Evolutionary conservation across 2,797 vertebrate species (phyloP).

Genomic region (Lacerta bilineata): DNA sequence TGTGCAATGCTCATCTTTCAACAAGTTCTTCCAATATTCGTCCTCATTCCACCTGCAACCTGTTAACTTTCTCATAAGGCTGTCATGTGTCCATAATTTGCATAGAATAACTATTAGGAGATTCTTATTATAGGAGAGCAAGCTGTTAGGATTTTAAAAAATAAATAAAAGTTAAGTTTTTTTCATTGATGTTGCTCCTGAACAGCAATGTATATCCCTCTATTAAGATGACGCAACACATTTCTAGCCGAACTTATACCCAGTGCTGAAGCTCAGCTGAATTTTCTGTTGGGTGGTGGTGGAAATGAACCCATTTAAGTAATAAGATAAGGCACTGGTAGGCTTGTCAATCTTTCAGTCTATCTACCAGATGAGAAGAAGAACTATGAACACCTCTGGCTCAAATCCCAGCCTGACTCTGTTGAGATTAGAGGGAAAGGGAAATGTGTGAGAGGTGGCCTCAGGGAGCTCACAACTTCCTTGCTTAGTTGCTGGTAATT

Average conservation of each 20-base stretch:
- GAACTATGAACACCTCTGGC: background rate
- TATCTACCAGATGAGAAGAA: background rate
- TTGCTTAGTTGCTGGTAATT: slow-evolving; percentile 51
- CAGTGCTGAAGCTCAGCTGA: background rate
- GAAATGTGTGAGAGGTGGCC: slow-evolving; percentile 14
- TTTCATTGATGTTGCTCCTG: background rate
- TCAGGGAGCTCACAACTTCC: slow-evolving; percentile 19
- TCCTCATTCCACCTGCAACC: background rate
- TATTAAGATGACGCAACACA: background rate
- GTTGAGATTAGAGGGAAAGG: slow-evolving; percentile 2
- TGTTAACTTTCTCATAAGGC: background rate
- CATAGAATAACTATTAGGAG: background rate
- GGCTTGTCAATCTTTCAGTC: background rate
- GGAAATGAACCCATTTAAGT: background rate
- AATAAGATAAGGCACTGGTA: background rate
- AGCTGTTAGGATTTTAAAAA: background rate
- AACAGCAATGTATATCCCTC: background rate
- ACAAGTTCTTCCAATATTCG: background rate
- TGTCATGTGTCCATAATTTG: background rate
- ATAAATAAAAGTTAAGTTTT: too few relatives aligned
- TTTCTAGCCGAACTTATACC: background rate
- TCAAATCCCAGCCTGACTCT: background rate
- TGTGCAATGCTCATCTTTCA: background rate
- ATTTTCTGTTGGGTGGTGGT: background rate
- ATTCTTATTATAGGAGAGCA: background rate